A percentile compares a stretch with the other conserved stretches of the same genome.
Conservation (phyloP, 2,113 vertebrate species). For the Prunella fulvescens region DNA sequence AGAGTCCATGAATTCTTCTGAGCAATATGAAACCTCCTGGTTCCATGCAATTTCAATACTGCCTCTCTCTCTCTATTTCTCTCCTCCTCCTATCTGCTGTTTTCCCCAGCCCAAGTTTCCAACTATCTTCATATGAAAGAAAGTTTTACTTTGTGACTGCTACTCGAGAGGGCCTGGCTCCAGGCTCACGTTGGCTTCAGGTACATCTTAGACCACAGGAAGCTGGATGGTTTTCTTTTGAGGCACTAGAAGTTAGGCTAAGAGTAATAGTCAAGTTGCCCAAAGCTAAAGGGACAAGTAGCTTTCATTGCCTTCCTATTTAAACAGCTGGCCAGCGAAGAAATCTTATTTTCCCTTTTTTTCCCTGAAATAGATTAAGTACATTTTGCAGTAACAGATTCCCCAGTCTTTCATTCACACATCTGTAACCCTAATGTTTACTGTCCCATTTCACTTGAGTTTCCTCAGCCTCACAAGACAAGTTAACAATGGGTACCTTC, state of each 20-base stretch:
- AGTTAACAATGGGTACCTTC: neutral
- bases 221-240: neutral
- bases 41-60: slow-evolving; percentile 3
- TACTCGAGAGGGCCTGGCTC: neutral
- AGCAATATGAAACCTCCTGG: neutral
- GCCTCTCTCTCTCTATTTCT: neutral
- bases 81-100: neutral
- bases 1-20: slow-evolving; percentile 41
- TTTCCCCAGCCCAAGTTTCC: neutral
- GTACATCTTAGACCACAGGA: neutral
- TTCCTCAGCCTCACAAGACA: neutral
- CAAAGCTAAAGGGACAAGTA: slow-evolving; percentile 23
- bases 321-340: neutral
- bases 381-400: neutral
- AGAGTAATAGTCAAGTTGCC: slow-evolving; percentile 13
- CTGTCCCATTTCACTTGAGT: neutral
- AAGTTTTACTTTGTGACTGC: neutral
- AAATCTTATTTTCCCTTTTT: neutral
- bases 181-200: neutral
- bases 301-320: neutral
- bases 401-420: neutral
- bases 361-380: slow-evolving; percentile 1
- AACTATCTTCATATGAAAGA: neutral
- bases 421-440: neutral
- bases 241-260: slow-evolving; percentile 31